Evolutionary conservation across 92 coral and sea anemone genomes (phyloP).

Genomic region (Anthopleura xanthogrammica): DNA sequence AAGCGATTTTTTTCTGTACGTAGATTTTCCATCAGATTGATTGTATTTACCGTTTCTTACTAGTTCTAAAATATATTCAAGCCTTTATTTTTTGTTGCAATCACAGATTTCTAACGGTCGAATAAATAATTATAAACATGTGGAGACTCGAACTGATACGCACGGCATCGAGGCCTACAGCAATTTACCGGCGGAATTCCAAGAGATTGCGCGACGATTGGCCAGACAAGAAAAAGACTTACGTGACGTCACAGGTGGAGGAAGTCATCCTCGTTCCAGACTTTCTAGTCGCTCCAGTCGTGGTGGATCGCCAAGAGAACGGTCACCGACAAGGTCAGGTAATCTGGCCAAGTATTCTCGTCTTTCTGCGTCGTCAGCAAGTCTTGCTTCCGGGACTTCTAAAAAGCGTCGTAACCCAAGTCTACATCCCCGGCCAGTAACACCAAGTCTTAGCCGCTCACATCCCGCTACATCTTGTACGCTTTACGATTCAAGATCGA

Average conservation of each 20-base stretch:
- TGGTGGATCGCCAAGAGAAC: conserved; percentile 65
- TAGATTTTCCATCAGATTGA: too few relatives aligned
- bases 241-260: conserved; percentile 58
- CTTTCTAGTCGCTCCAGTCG: conserved; percentile 73
- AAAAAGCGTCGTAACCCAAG: conserved; percentile 48
- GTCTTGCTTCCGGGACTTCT: conserved; percentile 39
- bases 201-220: conserved; percentile 93
- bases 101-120: conserved; percentile 41
- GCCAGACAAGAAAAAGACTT: conserved; percentile 77
- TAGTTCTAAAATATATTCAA: too few relatives aligned
- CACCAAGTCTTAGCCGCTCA: conserved; percentile 88
- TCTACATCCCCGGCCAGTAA: conserved; percentile 59
- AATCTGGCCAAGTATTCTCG: conserved; percentile 46
- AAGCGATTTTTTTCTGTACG: too few relatives aligned
- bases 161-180: conserved; percentile 85
- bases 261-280: conserved; percentile 66
- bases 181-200: conserved; percentile 86
- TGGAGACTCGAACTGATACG: conserved; percentile 81
- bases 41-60: too few relatives aligned
- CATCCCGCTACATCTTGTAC: conserved; percentile 93
- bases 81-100: neutral
- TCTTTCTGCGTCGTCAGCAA: conserved; percentile 48
- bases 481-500: conserved; percentile 84
- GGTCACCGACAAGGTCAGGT: conserved; percentile 36
- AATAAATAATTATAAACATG: conserved; percentile 46